phyloP scores from a whole-genome alignment of 1,140 invertebrate species.

The Caerostris darwini region DNA sequence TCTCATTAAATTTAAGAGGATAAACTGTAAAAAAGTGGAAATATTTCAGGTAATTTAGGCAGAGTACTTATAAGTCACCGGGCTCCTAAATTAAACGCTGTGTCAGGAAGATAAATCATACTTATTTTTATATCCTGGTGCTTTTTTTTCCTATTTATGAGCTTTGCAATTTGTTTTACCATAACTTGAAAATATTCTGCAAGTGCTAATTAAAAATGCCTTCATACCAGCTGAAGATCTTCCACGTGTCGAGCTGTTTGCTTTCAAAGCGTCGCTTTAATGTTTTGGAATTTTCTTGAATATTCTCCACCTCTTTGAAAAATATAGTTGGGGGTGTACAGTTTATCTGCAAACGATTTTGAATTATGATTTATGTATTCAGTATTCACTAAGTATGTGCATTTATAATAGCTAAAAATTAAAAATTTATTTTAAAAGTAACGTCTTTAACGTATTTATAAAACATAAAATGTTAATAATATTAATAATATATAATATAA shows the following conservation, averaged over 20 bases:
- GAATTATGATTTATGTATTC: too few species aligned
- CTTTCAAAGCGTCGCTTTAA: neutral
- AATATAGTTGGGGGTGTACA: neutral
- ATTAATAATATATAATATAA: too few species aligned
- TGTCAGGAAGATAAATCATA: constrained; percentile 29
- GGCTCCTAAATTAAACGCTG: neutral
- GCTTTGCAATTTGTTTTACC: neutral
- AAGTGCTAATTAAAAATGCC: neutral
- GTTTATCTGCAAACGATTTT: too few species aligned
- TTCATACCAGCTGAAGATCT: neutral
- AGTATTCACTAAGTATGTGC: too few species aligned
- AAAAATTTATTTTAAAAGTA: too few species aligned
- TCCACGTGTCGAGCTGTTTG: neutral
- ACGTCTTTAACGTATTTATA: too few species aligned
- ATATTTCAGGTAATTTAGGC: neutral
- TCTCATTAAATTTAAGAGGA: too few species aligned
- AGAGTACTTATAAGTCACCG: neutral
- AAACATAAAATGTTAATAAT: too few species aligned
- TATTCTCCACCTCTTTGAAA: neutral
- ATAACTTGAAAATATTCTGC: neutral
- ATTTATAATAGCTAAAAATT: too few species aligned
- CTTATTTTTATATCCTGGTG: constrained; percentile 19
- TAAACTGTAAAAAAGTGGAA: neutral
- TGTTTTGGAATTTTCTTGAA: neutral
- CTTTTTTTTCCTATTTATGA: neutral